Percentiles rank a stretch among this genome's conserved stretches.
These are phyloP conservation scores for Chitala chitala DNA, from an alignment of 2,113 vertebrate genomes.

Conservation along the genomic window DNA sequence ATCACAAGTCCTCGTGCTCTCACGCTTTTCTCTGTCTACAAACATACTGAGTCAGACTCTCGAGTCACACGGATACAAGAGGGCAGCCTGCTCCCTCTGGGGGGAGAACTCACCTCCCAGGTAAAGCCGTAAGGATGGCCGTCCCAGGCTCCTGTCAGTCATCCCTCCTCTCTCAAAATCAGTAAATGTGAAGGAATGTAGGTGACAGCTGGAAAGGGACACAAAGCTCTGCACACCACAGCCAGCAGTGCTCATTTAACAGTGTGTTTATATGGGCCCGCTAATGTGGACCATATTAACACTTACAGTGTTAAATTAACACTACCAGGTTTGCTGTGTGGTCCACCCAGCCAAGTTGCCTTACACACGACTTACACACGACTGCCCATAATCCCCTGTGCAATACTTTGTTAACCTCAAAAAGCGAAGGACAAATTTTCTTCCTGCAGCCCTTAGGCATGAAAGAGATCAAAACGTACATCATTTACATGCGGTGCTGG, in stretches of 20 bases:
- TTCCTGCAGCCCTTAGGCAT: neutral
- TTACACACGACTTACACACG: no score
- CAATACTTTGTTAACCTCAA: neutral
- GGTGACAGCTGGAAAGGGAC: slow-evolving; percentile 55
- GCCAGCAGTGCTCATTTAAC: slow-evolving; percentile 39
- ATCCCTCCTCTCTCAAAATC: slow-evolving; percentile 47
- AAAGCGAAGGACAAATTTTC: neutral
- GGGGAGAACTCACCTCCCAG: neutral
- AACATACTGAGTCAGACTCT: neutral
- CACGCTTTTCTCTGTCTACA: neutral
- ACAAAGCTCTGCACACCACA: slow-evolving; percentile 45
- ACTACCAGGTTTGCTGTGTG: no score
- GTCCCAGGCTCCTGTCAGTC: neutral
- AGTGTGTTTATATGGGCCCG: no score
- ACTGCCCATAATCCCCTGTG: neutral
- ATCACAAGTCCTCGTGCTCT: no score
- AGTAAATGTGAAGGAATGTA: slow-evolving; percentile 53
- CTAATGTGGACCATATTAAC: no score
- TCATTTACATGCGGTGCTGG: neutral
- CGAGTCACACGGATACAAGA: neutral
- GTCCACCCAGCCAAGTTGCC: no score
- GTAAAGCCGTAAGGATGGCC: neutral
- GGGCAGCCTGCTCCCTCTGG: neutral
- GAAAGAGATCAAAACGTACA: neutral
- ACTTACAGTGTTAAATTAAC: no score